Conservation (phyloP, 2,888 invertebrate species). For the Pterostichus madidus region DNA sequence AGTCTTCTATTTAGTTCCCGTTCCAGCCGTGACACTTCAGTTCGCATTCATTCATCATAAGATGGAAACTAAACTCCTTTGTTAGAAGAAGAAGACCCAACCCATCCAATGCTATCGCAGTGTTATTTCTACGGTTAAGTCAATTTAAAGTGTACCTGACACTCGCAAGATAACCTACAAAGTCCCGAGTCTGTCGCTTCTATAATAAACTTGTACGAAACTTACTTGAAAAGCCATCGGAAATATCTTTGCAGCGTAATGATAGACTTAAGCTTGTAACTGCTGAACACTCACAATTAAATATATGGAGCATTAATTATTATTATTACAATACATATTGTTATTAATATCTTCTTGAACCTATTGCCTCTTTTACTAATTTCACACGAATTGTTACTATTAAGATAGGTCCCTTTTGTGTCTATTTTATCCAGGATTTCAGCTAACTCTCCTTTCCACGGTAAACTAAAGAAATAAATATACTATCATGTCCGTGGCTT, state of each 20-base stretch:
- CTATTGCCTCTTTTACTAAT: neutral
- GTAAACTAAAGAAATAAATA: too few species aligned
- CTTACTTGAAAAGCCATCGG: slow-evolving; percentile 24
- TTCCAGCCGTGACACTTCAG: too few species aligned
- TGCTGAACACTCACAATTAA: slow-evolving; percentile 3
- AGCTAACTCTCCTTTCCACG: too few species aligned
- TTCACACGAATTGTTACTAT: neutral
- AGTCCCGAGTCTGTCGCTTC: slow-evolving; percentile 20
- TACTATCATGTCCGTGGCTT: too few species aligned
- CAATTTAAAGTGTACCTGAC: slow-evolving; percentile 27
- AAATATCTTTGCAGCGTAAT: slow-evolving; percentile 40
- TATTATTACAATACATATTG: neutral
- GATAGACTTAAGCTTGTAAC: slow-evolving; percentile 29
- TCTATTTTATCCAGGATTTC: too few species aligned
- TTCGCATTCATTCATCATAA: neutral
- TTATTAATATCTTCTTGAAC: neutral
- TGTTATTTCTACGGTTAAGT: slow-evolving; percentile 45
- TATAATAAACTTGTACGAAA: slow-evolving; percentile 32
- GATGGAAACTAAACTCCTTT: slow-evolving; percentile 21
- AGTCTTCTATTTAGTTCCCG: neutral
- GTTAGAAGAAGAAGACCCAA: neutral
- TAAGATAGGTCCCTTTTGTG: neutral
- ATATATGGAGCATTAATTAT: neutral
- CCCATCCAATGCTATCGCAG: neutral
- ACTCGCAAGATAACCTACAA: slow-evolving; percentile 42